Percentiles rank a stretch among this genome's conserved stretches.
Conservation (phyloP, 37 sponge, comb jelly and placozoan genomes). For the Beroe forskalii region DNA sequence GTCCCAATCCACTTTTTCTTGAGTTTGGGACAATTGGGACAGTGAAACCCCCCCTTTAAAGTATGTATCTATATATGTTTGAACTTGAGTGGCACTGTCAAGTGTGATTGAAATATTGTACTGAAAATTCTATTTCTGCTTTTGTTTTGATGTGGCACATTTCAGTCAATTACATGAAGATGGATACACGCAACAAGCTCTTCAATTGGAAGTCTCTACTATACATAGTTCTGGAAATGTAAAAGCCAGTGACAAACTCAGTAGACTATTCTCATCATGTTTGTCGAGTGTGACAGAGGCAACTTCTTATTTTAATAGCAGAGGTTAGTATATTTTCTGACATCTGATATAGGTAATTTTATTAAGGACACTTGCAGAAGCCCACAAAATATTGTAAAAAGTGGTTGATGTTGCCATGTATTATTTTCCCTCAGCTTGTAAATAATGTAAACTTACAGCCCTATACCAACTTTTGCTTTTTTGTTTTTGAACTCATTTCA, state of each 20-base stretch:
- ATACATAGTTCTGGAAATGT: slow-evolving; percentile 57
- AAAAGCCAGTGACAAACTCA: slow-evolving; percentile 52
- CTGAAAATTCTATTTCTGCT: neutral
- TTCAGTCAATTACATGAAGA: slow-evolving; percentile 64
- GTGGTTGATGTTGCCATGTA: no score
- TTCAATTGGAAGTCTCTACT: slow-evolving; percentile 27
- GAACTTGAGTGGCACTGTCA: no score
- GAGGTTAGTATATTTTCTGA: neutral
- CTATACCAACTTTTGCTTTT: no score
- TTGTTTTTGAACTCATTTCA: no score
- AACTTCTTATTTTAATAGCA: slow-evolving; percentile 22
- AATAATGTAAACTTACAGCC: no score
- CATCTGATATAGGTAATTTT: no score
- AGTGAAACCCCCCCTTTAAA: neutral
- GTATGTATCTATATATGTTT: neutral
- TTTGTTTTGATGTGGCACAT: no score
- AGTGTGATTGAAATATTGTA: neutral
- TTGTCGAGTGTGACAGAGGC: slow-evolving; percentile 33
- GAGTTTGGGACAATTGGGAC: no score
- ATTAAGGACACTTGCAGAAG: no score
- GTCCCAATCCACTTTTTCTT: no score
- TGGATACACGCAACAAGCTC: slow-evolving; percentile 59
- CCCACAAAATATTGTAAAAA: no score
- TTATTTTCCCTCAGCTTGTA: no score
- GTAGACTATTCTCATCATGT: slow-evolving; percentile 45